These are phyloP conservation scores for Glareola pratincola DNA, from an alignment of 2,113 vertebrate genomes.

Conservation along the genomic window DNA sequence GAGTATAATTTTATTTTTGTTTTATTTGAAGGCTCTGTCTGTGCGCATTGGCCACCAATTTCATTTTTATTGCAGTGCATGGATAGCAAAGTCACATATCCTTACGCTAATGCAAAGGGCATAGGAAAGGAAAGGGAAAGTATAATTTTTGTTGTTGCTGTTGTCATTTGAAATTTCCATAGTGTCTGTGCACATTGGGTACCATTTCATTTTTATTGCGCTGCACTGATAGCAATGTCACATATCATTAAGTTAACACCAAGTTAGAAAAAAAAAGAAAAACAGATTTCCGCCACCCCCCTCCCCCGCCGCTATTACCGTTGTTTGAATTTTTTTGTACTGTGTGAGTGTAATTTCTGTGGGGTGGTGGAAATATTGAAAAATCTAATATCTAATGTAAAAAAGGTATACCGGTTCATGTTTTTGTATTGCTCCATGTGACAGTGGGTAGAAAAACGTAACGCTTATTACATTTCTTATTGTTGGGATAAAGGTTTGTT, in stretches of 20 bases:
- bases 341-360: neutral
- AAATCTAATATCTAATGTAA: neutral
- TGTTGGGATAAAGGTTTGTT: neutral
- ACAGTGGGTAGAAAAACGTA: neutral
- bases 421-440: neutral
- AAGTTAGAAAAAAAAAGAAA: conserved; percentile 29
- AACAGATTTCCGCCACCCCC: too few relatives aligned
- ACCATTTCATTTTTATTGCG: conserved; percentile 67
- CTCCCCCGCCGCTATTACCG: neutral
- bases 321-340: conserved; percentile 20
- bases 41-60: conserved; percentile 47
- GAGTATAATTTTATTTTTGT: conserved; percentile 56
- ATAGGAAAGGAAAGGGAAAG: conserved; percentile 52
- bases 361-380: neutral
- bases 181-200: conserved; percentile 61
- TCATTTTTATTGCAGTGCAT: conserved; percentile 54
- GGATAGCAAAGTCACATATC: conserved; percentile 56
- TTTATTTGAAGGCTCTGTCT: conserved; percentile 64
- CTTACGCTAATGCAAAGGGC: conserved; percentile 39
- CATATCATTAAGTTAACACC: conserved; percentile 66
- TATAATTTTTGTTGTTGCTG: conserved; percentile 65
- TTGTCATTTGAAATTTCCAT: conserved; percentile 64
- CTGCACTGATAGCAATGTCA: conserved; percentile 51
- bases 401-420: neutral
- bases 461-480: neutral